phyloP scores from a whole-genome alignment of 2,113 vertebrate species.

The Mugil cephalus region DNA sequence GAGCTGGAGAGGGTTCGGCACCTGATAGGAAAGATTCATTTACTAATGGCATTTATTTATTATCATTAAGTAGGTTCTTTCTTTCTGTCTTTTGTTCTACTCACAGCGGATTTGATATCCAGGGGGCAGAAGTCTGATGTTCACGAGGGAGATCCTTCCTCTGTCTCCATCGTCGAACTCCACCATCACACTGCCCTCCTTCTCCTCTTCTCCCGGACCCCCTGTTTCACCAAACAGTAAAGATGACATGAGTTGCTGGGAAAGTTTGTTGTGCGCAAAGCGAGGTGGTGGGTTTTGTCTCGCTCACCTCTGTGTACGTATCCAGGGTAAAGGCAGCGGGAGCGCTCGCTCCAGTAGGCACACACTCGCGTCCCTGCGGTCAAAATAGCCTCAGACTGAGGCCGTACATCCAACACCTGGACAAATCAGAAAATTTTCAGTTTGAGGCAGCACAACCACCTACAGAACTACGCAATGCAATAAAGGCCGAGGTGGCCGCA shows the following conservation, averaged over 20 bases:
- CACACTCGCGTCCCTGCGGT: constrained; percentile 91
- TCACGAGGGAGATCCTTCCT: constrained; percentile 91
- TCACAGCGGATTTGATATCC: constrained; percentile 96
- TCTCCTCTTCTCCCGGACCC: constrained; percentile 89
- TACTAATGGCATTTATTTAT: not conserved
- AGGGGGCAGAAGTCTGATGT: constrained; percentile 93
- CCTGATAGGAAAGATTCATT: constrained; percentile 75
- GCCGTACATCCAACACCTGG: constrained; percentile 92
- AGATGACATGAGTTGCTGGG: not conserved
- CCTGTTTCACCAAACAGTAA: constrained; percentile 60
- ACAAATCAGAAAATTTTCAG: constrained; percentile 4
- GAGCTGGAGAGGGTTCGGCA: constrained; percentile 92
- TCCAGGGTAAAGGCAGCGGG: constrained; percentile 94
- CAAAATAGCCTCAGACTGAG: constrained; percentile 88
- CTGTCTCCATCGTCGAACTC: constrained; percentile 97
- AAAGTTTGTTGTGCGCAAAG: too few species aligned
- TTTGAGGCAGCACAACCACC: not conserved
- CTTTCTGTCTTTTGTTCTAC: constrained; percentile 39
- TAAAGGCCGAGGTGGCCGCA: not conserved
- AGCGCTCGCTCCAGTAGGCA: constrained; percentile 97
- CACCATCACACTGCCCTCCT: constrained; percentile 90
- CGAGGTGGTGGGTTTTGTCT: not conserved
- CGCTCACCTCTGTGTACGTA: constrained; percentile 91
- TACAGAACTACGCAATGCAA: not conserved
- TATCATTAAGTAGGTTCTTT: too few species aligned